Conservation (phyloP, 2,888 invertebrate species). For the Agrotis clavis region DNA sequence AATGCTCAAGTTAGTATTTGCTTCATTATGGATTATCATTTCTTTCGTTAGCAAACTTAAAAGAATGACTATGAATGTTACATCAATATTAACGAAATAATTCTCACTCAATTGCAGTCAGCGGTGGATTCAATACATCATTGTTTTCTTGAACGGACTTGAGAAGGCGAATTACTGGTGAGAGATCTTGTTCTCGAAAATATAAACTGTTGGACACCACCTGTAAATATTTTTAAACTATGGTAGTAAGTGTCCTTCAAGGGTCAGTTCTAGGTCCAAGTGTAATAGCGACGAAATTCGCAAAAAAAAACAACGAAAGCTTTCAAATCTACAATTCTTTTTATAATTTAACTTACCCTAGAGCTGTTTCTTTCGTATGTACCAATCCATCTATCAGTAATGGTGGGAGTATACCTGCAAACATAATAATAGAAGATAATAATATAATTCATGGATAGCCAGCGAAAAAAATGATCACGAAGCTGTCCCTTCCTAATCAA, state of each 20-base stretch:
- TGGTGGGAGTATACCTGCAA: constrained; percentile 74
- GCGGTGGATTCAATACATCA: constrained; percentile 68
- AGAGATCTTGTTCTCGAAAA: constrained; percentile 78
- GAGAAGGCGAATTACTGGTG: constrained; percentile 71
- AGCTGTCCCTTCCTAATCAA: too few species aligned
- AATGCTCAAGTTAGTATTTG: too few species aligned
- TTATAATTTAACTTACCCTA: constrained; percentile 65
- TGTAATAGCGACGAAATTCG: too few species aligned
- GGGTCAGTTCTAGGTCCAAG: background rate
- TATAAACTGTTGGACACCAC: constrained; percentile 73
- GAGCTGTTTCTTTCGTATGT: constrained; percentile 71
- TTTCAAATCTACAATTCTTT: background rate
- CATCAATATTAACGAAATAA: background rate
- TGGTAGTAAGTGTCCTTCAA: background rate
- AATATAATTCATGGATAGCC: too few species aligned
- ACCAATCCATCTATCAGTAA: constrained; percentile 78
- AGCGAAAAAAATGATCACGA: too few species aligned
- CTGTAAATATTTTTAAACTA: constrained; percentile 67
- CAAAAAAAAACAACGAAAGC: background rate
- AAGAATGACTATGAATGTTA: too few species aligned
- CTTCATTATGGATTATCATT: too few species aligned
- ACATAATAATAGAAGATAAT: background rate
- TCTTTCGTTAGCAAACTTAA: too few species aligned
- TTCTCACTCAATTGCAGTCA: constrained; percentile 79
- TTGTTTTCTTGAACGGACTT: constrained; percentile 59